Conservation (phyloP, 1,140 invertebrate species). For the Stegodyphus dumicola region DNA sequence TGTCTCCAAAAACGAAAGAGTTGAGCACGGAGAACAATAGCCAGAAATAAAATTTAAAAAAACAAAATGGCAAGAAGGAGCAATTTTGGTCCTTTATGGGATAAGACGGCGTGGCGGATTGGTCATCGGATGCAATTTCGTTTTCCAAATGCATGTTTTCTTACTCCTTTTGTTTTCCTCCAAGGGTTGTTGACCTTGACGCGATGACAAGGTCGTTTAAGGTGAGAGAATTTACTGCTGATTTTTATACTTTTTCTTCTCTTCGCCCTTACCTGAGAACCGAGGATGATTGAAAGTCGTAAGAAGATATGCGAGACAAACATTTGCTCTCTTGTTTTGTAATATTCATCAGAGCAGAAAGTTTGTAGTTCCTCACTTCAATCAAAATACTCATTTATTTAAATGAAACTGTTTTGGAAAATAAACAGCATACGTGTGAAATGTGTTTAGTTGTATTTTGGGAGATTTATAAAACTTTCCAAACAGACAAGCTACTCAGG, state of each 20-base stretch:
- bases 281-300: no score
- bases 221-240: not conserved
- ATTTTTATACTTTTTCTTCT: not conserved
- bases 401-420: no score
- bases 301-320: no score
- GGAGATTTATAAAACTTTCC: no score
- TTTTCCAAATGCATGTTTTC: slow-evolving; percentile 3
- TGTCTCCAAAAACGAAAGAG: slow-evolving; percentile 27
- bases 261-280: not conserved
- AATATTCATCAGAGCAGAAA: no score
- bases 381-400: no score
- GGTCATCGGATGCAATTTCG: slow-evolving; percentile 37
- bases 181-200: slow-evolving; percentile 33
- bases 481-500: no score
- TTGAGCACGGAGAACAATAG: slow-evolving; percentile 53
- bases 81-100: slow-evolving; percentile 30
- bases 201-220: slow-evolving; percentile 31
- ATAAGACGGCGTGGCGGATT: slow-evolving; percentile 34
- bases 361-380: no score
- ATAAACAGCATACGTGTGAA: no score
- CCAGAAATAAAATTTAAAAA: slow-evolving; percentile 8
- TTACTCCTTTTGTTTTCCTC: slow-evolving; percentile 13
- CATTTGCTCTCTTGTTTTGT: no score
- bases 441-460: no score
- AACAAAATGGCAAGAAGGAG: slow-evolving; percentile 7